A percentile compares a stretch with the other conserved stretches of the same genome.
These are phyloP conservation scores for Ploceus nigricollis DNA, from an alignment of 2,113 vertebrate species.

Conservation along the genomic window DNA sequence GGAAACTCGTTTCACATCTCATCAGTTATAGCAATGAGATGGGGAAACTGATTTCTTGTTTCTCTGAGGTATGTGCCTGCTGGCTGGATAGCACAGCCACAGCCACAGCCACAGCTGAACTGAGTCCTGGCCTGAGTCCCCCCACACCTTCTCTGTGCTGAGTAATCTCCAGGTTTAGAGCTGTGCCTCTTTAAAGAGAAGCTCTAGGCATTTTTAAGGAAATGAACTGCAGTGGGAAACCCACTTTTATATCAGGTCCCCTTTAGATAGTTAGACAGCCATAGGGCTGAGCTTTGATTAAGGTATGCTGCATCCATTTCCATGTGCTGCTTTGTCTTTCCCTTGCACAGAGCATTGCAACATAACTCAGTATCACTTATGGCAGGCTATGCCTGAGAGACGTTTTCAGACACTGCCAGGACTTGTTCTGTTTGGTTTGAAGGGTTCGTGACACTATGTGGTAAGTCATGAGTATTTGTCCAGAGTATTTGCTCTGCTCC, in stretches of 20 bases:
- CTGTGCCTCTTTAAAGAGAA: not conserved
- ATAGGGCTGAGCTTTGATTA: not conserved
- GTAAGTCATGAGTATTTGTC: not conserved
- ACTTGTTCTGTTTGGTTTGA: not conserved
- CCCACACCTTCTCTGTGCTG: not conserved
- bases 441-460: not conserved
- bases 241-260: not conserved
- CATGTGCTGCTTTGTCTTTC: not conserved
- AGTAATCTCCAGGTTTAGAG: not conserved
- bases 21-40: slow-evolving; percentile 37
- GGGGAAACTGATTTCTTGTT: slow-evolving; percentile 7
- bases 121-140: not conserved
- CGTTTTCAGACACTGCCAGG: not conserved
- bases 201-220: not conserved
- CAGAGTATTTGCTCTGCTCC: not conserved
- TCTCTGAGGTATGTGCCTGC: not conserved
- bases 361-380: not conserved
- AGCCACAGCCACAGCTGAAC: not conserved
- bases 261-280: not conserved
- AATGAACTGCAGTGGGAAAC: not conserved
- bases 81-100: not conserved
- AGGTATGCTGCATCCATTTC: not conserved
- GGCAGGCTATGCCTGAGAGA: not conserved
- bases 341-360: not conserved
- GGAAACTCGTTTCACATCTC: slow-evolving; percentile 68